These are phyloP conservation scores for Phrynocephalus vlangalii DNA, from an alignment of 2,797 vertebrate species.

Conservation along the genomic window DNA sequence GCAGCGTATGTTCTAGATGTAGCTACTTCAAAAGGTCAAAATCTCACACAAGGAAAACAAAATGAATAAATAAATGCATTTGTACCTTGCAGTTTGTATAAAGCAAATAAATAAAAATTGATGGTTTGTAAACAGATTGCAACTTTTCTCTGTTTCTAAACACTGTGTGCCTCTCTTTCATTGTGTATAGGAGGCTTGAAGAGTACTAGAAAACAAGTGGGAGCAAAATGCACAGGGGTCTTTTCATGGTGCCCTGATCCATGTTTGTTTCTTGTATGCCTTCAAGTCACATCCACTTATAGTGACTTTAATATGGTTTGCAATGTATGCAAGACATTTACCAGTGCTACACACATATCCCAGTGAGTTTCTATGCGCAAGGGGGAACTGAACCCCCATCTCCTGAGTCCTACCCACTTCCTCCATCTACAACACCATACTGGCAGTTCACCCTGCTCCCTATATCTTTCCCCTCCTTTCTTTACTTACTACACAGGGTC, in stretches of 20 bases:
- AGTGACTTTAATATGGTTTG: no score
- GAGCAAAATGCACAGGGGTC: neutral
- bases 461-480: neutral
- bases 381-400: no score
- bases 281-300: no score
- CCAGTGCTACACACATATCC: no score
- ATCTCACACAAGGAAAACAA: neutral
- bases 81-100: conserved; percentile 47
- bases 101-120: conserved; percentile 47
- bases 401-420: no score
- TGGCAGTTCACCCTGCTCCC: neutral
- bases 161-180: neutral
- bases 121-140: conserved; percentile 38
- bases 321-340: no score
- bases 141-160: conserved; percentile 3
- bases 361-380: no score
- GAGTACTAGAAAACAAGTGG: no score
- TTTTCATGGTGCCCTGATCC: neutral
- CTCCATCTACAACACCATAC: no score
- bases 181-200: fast-evolving
- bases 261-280: no score
- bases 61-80: conserved; percentile 31
- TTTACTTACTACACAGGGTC: neutral
- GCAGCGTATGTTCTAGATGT: conserved; percentile 23
- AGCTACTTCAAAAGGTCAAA: conserved; percentile 37